Conservation (phyloP, 2,113 vertebrate species). For the Protobothrops mucrosquamatus region DNA sequence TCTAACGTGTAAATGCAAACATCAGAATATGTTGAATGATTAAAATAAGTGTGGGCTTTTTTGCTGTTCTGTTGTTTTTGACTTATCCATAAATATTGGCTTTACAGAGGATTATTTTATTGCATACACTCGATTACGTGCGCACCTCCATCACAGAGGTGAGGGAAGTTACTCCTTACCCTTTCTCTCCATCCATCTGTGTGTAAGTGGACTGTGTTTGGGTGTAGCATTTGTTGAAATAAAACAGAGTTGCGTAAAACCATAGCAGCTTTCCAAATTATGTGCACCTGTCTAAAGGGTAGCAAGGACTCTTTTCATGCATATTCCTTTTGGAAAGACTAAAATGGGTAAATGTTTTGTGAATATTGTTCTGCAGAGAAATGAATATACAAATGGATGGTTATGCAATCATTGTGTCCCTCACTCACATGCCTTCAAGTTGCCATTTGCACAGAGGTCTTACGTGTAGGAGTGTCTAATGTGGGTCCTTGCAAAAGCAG, state of each 20-base stretch:
- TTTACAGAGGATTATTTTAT: not conserved
- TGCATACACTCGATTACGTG: not conserved
- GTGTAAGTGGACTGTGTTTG: not conserved
- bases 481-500: not conserved
- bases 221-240: not conserved
- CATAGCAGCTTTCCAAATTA: not conserved
- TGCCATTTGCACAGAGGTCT: not conserved
- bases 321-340: not conserved
- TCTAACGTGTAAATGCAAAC: not conserved
- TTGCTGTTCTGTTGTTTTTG: not conserved
- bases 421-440: no score
- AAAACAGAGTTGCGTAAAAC: conserved; percentile 9
- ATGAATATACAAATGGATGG: not conserved
- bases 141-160: not conserved
- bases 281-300: not conserved
- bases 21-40: not conserved
- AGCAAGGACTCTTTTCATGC: not conserved
- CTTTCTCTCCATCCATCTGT: not conserved
- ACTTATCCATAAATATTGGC: not conserved
- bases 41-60: not conserved
- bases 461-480: no score
- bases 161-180: not conserved
- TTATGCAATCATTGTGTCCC: no score
- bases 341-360: not conserved
- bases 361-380: not conserved